Conservation (phyloP, 2,113 vertebrate species). For the Cnemophilus loriae region DNA sequence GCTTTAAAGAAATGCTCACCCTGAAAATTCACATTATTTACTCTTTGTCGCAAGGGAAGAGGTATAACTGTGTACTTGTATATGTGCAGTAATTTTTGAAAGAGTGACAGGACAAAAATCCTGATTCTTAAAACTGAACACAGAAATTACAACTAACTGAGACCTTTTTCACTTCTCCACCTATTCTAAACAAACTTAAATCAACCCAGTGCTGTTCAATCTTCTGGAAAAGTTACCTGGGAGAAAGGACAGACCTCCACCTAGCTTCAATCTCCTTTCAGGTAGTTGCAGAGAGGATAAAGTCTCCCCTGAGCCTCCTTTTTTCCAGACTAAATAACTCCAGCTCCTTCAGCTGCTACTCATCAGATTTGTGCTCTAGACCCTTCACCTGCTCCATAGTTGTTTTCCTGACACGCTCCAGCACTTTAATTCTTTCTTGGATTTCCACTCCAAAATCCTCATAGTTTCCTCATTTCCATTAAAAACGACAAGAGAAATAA, state of each 20-base stretch:
- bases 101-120: not conserved
- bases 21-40: not conserved
- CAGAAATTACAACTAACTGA: not conserved
- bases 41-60: not conserved
- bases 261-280: not conserved
- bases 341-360: not conserved
- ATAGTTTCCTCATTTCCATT: not conserved
- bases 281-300: not conserved
- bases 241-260: not conserved
- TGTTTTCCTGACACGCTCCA: not conserved
- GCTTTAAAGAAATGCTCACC: not conserved
- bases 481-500: not conserved
- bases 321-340: not conserved
- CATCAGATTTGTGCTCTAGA: not conserved
- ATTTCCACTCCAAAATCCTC: not conserved
- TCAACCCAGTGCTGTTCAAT: not conserved
- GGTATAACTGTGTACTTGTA: not conserved
- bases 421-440: not conserved
- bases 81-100: not conserved
- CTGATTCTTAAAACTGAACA: not conserved
- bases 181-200: not conserved
- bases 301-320: not conserved
- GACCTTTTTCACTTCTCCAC: not conserved
- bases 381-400: not conserved
- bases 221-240: not conserved